These are phyloP conservation scores for Zapornia atra DNA, from an alignment of 2,113 vertebrate species.

Conservation along the genomic window DNA sequence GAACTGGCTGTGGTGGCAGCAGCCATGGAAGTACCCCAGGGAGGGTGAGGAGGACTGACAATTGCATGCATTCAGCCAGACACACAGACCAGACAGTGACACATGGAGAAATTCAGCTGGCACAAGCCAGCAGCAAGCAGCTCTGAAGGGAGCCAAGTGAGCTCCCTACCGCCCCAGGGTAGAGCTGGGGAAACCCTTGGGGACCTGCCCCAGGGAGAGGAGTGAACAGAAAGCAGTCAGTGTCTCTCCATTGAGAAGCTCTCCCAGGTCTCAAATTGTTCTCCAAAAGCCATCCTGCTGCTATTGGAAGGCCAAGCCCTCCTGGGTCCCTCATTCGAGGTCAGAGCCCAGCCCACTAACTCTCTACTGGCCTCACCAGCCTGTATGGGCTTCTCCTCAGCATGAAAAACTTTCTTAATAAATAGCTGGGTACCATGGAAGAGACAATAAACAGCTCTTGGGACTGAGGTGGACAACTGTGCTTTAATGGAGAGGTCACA, in stretches of 20 bases:
- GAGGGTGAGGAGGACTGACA: not conserved
- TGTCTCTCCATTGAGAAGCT: not conserved
- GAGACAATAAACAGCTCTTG: not conserved
- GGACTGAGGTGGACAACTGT: not conserved
- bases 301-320: not conserved
- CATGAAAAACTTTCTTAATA: not conserved
- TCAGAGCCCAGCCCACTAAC: not conserved
- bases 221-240: not conserved
- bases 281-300: not conserved
- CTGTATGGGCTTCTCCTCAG: not conserved
- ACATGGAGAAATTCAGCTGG: not conserved
- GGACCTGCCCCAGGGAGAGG: not conserved
- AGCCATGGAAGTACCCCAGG: not conserved
- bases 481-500: conserved; percentile 32
- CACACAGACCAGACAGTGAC: not conserved
- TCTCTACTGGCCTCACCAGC: not conserved
- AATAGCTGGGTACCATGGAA: fast-evolving
- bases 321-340: not conserved
- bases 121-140: not conserved
- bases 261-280: not conserved
- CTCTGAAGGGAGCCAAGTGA: not conserved
- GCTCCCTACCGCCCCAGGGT: not conserved
- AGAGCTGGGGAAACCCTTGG: not conserved
- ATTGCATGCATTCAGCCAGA: not conserved
- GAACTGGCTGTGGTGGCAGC: not conserved